These are phyloP conservation scores for Pseudochirops cupreus DNA, from an alignment of 2,797 vertebrate species.

Conservation along the genomic window DNA sequence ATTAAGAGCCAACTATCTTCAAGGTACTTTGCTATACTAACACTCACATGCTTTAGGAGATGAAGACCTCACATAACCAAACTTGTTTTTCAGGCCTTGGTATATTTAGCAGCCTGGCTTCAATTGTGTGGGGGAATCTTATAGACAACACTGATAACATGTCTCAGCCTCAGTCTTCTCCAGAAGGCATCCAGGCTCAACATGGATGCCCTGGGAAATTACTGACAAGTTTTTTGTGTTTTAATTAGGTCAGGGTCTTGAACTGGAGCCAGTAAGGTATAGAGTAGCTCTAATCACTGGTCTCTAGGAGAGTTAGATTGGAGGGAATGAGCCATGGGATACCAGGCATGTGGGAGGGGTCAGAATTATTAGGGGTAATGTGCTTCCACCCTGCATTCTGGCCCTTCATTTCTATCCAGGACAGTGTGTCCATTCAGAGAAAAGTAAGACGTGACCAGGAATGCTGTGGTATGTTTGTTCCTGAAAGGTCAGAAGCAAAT, in stretches of 20 bases:
- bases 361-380: rapidly evolving
- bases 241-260: background rate
- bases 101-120: background rate
- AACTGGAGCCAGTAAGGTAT: background rate
- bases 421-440: background rate
- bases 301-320: background rate
- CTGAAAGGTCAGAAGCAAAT: rapidly evolving
- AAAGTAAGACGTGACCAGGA: background rate
- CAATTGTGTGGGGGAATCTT: background rate
- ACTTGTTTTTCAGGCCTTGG: background rate
- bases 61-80: background rate
- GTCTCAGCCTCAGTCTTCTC: background rate
- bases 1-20: background rate
- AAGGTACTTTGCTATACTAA: background rate
- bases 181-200: background rate
- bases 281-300: background rate
- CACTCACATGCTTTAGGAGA: background rate
- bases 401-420: background rate
- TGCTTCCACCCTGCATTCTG: background rate
- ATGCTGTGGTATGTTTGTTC: too few species aligned
- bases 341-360: background rate
- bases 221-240: background rate
- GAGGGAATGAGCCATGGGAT: background rate
- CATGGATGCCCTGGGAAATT: background rate
- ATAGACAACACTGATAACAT: background rate